A percentile compares a stretch with the other conserved stretches of the same genome.
Conservation (phyloP, 1,140 invertebrate species). For the Calycopis cecrops region DNA sequence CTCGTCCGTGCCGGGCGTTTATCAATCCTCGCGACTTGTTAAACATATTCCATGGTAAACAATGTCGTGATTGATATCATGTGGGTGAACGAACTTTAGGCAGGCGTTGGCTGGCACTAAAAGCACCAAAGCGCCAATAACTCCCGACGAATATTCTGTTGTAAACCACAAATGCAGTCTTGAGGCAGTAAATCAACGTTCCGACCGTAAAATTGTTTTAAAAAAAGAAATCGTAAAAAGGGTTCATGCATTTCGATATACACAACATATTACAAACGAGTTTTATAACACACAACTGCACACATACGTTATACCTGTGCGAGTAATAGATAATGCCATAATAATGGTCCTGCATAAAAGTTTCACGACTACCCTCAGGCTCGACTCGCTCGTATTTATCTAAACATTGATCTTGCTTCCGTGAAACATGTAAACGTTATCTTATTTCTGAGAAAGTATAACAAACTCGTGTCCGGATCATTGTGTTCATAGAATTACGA, state of each 20-base stretch:
- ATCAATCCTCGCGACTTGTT: neutral
- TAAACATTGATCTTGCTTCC: conserved; percentile 50
- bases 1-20: no score
- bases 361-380: conserved; percentile 37
- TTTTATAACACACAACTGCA: neutral
- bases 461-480: conserved; percentile 5
- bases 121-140: conserved; percentile 53
- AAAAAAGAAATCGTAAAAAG: conserved; percentile 40
- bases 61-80: conserved; percentile 40
- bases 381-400: conserved; percentile 36
- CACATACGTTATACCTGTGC: no score
- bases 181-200: conserved; percentile 49
- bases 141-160: conserved; percentile 47
- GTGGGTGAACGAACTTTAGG: conserved; percentile 46
- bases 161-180: conserved; percentile 49
- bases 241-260: conserved; percentile 8
- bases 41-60: conserved; percentile 8
- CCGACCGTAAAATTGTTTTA: conserved; percentile 39
- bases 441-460: conserved; percentile 34
- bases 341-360: conserved; percentile 32
- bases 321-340: conserved; percentile 3
- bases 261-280: conserved; percentile 15
- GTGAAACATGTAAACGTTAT: conserved; percentile 52
- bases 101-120: conserved; percentile 44
- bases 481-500: conserved; percentile 2